phyloP scores from a whole-genome alignment of 2,797 vertebrate genomes.

The Neostethus bicornis region DNA sequence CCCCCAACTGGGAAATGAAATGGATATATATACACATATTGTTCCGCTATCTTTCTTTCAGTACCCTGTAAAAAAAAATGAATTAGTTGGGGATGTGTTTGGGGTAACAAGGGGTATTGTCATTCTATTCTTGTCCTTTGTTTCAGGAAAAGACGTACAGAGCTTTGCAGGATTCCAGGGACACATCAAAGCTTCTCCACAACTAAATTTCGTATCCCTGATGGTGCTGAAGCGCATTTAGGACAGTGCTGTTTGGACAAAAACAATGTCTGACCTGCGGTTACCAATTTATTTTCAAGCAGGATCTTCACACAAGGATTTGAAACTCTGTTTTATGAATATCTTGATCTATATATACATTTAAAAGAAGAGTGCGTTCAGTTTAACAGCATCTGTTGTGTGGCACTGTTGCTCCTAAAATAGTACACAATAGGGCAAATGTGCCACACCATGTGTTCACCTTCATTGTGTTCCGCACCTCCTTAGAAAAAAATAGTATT shows the following conservation, averaged over 20 bases:
- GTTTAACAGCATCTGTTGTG: constrained; percentile 20
- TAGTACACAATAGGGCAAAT: constrained; percentile 25
- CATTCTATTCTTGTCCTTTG: constrained; percentile 68
- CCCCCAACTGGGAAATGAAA: constrained; percentile 26
- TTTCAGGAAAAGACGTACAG: constrained; percentile 72
- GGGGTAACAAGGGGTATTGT: constrained; percentile 52
- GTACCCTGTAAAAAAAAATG: constrained; percentile 40
- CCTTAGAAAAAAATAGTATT: neutral
- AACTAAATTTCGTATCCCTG: constrained; percentile 68
- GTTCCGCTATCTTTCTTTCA: constrained; percentile 38
- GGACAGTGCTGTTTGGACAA: constrained; percentile 65
- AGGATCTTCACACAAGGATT: constrained; percentile 50
- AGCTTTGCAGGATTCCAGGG: constrained; percentile 68
- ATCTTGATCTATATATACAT: constrained; percentile 46
- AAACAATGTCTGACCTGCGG: constrained; percentile 72
- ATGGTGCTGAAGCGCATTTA: constrained; percentile 73
- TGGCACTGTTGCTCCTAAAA: constrained; percentile 19
- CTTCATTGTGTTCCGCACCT: neutral
- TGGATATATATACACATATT: constrained; percentile 49
- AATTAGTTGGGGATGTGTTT: constrained; percentile 58
- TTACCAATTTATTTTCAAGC: constrained; percentile 47
- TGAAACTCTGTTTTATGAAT: constrained; percentile 45
- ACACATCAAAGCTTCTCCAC: constrained; percentile 77
- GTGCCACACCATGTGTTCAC: constrained; percentile 2
- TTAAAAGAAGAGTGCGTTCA: constrained; percentile 7